Percentiles rank a stretch among this genome's conserved stretches.
phyloP scores from a whole-genome alignment of 64 coral and sea anemone species.

The Trachythela sp. region DNA sequence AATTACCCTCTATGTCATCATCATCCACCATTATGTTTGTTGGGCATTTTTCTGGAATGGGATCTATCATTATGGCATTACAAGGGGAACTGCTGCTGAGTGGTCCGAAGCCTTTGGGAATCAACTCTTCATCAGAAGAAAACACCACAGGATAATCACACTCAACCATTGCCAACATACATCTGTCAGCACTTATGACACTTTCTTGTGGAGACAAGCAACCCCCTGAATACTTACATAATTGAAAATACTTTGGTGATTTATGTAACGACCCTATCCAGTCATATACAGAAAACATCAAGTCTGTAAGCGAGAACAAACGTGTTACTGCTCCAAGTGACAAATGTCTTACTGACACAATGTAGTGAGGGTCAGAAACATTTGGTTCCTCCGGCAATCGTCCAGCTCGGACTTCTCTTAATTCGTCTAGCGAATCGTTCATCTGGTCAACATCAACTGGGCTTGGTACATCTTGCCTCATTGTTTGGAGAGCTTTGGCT shows the following conservation, averaged over 20 bases:
- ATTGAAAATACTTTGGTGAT: not conserved
- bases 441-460: not conserved
- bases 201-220: not conserved
- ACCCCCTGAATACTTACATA: not conserved
- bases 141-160: not conserved
- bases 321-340: constrained; percentile 8
- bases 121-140: not conserved
- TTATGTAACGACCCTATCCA: not conserved
- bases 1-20: too few species aligned
- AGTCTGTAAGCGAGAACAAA: not conserved
- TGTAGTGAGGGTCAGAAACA: constrained; percentile 5
- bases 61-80: not conserved
- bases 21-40: not conserved
- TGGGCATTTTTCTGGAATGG: not conserved
- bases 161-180: not conserved
- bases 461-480: not conserved
- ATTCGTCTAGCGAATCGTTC: not conserved
- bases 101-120: not conserved
- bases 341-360: constrained; percentile 4
- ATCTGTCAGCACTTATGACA: not conserved
- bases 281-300: constrained; percentile 23
- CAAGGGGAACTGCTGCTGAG: not conserved
- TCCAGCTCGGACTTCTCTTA: not conserved
- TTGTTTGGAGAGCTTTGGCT: not conserved
- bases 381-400: not conserved